These are phyloP conservation scores for Arremon brunneinucha DNA, from an alignment of 2,797 vertebrate species.

Conservation along the genomic window DNA sequence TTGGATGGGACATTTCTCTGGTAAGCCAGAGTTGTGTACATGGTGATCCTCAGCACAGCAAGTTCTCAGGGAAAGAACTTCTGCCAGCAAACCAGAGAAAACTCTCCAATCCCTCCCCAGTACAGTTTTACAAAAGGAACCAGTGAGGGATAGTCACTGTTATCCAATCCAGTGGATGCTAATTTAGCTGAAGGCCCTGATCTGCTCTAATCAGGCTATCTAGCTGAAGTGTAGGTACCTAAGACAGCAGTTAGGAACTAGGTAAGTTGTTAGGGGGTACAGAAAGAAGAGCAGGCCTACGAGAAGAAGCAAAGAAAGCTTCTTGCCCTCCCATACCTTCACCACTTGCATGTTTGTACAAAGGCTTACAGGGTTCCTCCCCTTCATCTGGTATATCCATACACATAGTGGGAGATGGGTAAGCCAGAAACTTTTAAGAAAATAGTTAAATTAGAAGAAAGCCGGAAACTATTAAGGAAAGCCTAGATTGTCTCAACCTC, in stretches of 20 bases:
- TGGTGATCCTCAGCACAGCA: neutral
- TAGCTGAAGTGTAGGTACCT: neutral
- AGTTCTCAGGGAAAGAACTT: neutral
- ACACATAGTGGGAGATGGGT: neutral
- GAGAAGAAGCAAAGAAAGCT: neutral
- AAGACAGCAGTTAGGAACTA: neutral
- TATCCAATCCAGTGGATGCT: neutral
- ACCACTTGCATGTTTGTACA: neutral
- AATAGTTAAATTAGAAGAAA: neutral
- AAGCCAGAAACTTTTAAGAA: neutral
- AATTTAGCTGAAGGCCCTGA: neutral
- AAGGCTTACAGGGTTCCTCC: neutral
- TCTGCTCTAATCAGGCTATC: neutral
- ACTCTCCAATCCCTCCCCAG: neutral
- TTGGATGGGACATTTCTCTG: neutral
- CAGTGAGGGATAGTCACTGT: neutral
- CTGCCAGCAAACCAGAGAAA: neutral
- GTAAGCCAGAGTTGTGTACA: neutral
- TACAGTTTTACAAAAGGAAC: neutral
- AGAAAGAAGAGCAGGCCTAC: neutral
- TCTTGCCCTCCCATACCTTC: neutral
- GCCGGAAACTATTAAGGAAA: neutral
- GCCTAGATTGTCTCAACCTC: neutral
- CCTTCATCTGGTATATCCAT: neutral
- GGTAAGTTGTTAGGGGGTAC: neutral